Conservation (phyloP, 2,113 vertebrate species). For the Odontesthes bonariensis region DNA sequence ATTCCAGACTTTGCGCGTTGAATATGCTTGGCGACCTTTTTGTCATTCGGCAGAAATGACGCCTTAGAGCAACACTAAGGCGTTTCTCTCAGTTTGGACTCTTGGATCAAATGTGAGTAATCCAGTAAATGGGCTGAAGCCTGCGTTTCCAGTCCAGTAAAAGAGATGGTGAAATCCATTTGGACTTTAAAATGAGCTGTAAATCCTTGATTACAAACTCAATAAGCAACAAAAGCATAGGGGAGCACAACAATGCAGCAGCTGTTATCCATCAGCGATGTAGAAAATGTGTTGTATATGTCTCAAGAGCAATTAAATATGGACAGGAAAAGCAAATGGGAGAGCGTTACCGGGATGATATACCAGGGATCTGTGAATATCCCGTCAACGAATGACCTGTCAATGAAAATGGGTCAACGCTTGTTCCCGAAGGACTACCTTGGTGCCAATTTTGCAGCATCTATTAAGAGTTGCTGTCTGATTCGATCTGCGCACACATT, state of each 20-base stretch:
- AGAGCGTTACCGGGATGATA: background rate
- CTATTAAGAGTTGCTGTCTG: background rate
- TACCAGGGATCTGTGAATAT: background rate
- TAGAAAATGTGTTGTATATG: background rate
- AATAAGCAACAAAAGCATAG: background rate
- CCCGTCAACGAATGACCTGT: conserved; percentile 13
- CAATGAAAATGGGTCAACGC: conserved; percentile 9
- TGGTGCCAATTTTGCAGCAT: background rate
- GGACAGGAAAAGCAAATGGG: background rate
- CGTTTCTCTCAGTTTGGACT: too few relatives aligned
- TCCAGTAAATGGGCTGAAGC: too few relatives aligned
- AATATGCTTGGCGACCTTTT: background rate
- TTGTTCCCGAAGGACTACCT: conserved; percentile 4
- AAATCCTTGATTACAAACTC: background rate
- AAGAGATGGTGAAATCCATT: background rate
- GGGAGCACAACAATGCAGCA: background rate
- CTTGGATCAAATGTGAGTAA: too few relatives aligned
- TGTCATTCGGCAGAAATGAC: background rate
- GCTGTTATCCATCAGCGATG: too few relatives aligned
- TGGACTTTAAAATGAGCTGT: background rate
- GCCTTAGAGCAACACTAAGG: too few relatives aligned
- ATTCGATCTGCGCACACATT: background rate
- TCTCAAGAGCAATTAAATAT: background rate
- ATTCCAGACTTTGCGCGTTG: conserved; percentile 13
- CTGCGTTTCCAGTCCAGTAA: too few relatives aligned